Percentiles rank a stretch among this genome's conserved stretches.
These are phyloP conservation scores for Cyanoramphus novaezelandiae DNA, from an alignment of 2,113 vertebrate genomes.

Conservation along the genomic window DNA sequence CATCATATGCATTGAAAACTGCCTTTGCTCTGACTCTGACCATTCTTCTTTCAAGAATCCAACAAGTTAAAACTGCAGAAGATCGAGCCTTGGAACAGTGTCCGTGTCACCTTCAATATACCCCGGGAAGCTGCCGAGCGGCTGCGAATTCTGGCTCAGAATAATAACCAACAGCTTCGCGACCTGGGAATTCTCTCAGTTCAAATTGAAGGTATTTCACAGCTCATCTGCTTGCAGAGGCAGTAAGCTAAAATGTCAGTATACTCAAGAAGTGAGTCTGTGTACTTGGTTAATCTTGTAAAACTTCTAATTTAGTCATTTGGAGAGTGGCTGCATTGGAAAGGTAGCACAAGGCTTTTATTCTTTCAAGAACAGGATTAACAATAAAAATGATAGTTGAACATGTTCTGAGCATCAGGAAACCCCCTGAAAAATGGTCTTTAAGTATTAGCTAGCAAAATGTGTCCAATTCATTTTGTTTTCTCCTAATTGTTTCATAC, in stretches of 20 bases:
- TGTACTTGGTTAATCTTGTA: neutral
- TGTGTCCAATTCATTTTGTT: neutral
- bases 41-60: slow-evolving; percentile 73
- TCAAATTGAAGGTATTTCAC: slow-evolving; percentile 91
- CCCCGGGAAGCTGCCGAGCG: slow-evolving; percentile 95
- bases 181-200: slow-evolving; percentile 97
- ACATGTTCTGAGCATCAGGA: neutral
- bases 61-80: slow-evolving; percentile 83
- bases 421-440: neutral
- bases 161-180: slow-evolving; percentile 95
- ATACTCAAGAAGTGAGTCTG: accelerated
- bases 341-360: neutral
- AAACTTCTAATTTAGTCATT: neutral
- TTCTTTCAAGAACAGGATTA: neutral
- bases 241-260: neutral
- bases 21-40: neutral
- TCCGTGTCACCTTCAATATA: slow-evolving; percentile 97
- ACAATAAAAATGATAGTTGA: neutral
- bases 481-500: neutral
- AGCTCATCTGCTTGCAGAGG: neutral
- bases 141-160: slow-evolving; percentile 91
- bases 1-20: neutral
- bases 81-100: slow-evolving; percentile 98
- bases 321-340: neutral
- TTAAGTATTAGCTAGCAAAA: neutral